Evolutionary conservation across 2,113 vertebrate species (phyloP).

Genomic region (Aegithalos caudatus): DNA sequence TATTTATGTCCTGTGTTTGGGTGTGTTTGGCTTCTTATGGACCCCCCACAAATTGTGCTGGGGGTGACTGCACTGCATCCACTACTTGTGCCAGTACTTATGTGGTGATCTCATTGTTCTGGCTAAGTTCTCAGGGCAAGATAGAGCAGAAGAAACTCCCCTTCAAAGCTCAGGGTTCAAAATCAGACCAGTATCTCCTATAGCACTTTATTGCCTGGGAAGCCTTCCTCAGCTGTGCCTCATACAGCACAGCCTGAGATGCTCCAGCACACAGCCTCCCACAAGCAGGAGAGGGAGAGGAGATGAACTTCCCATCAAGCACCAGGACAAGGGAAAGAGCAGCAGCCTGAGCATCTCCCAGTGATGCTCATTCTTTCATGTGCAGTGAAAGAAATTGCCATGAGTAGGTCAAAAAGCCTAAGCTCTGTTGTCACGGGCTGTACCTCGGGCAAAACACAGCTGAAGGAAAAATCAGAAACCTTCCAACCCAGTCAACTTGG

Average conservation of each 20-base stretch:
- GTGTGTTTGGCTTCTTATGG: background rate
- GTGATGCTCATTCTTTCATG: background rate
- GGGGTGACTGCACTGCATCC: background rate
- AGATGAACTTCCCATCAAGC: background rate
- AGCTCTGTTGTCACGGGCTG: background rate
- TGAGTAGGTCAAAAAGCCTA: background rate
- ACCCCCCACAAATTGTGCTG: fast-evolving
- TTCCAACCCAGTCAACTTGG: background rate
- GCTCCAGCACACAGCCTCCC: background rate
- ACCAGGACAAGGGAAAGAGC: background rate
- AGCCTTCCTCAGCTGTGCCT: background rate
- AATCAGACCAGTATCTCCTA: background rate
- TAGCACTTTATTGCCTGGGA: background rate
- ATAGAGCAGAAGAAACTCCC: background rate
- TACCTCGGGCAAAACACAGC: constrained; percentile 6
- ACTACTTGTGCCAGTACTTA: background rate
- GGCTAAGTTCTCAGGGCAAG: background rate
- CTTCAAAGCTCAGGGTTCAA: background rate
- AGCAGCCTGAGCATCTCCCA: background rate
- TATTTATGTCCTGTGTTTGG: background rate
- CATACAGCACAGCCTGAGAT: background rate
- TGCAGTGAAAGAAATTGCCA: background rate
- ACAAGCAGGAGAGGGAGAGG: background rate
- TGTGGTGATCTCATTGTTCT: background rate
- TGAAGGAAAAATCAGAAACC: background rate